phyloP scores from a whole-genome alignment of 2,113 vertebrate species.

The Mustela nigripes region DNA sequence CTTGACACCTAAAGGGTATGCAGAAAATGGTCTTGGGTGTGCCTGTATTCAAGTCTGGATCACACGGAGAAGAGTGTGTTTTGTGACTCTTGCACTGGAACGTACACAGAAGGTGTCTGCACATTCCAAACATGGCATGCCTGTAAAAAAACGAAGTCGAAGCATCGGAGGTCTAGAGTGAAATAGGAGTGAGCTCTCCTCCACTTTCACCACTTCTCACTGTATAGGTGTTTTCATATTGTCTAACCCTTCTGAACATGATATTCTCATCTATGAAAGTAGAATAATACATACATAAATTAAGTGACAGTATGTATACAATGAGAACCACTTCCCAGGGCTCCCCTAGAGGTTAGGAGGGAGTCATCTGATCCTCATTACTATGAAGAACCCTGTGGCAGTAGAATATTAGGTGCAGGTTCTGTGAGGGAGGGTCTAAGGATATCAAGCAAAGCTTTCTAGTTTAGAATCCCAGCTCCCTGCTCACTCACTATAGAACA shows the following conservation, averaged over 20 bases:
- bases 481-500: neutral
- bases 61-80: neutral
- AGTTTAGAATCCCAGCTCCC: neutral
- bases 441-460: neutral
- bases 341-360: neutral
- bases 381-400: neutral
- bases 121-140: neutral
- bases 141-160: neutral
- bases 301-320: neutral
- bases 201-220: neutral
- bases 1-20: neutral
- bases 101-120: fast-evolving
- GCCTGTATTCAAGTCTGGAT: neutral
- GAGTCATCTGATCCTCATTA: neutral
- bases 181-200: neutral
- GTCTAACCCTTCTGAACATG: neutral
- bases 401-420: neutral
- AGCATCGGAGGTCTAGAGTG: neutral
- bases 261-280: neutral
- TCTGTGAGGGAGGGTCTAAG: neutral
- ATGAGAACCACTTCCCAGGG: neutral
- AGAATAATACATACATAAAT: neutral
- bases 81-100: neutral
- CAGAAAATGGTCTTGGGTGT: neutral
- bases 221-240: neutral